Base-by-base conservation (phyloP, 37 sponge, comb jelly and placozoan species). In the Theonella swinhoei region DNA sequence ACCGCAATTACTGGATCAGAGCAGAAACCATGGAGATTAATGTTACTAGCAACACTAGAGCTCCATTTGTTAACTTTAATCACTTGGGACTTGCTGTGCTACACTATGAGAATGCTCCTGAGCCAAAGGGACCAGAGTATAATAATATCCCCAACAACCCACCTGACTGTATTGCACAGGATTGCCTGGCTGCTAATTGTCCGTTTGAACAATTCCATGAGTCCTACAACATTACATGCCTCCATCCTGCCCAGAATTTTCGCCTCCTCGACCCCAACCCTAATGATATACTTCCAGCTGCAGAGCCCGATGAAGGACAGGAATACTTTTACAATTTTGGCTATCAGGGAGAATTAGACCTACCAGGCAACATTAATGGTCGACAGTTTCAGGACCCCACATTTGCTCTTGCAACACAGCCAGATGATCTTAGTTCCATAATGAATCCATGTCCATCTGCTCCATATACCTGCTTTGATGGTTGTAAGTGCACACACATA, bases 11-110 rank as follows among this genome's bases (percentile, higher is more conserved):
- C 75, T 69, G 81, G 75, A 86, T 91, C 31, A 42, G 83, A 22
- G 83, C 87, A 3, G 87, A 86, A 54, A 91, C 91, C 2, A 58
- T 86, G 35, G 91, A 91, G 47, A 47, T 69, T 37, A 63, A 80
- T 31, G 33, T 25, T 31, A 64, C 75, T n/a, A 65, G 66, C 66
- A 65, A 65, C 30, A 26, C 30, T 23, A 4, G 5, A 20, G 66
- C 66, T 8, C 66, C 66, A 7, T 65, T 14, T 71, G 72, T 14
- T 32, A 34, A 71, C 41, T 71, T 71, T 38, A 71, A 71, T 38
- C 38, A 71, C 39, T 38, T 9, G 41, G 72, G 14, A 14, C 72
- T 38, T 5, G 72, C 72, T 33, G 72, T 71, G 72, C 29, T 71
- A 14, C 72, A 34, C 41, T 47, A 47, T 47, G 11, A 47, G 54